Percentiles rank a stretch among this genome's conserved stretches.
Conservation (phyloP, 2,888 invertebrate species). For the Xestobium rufovillosum region DNA sequence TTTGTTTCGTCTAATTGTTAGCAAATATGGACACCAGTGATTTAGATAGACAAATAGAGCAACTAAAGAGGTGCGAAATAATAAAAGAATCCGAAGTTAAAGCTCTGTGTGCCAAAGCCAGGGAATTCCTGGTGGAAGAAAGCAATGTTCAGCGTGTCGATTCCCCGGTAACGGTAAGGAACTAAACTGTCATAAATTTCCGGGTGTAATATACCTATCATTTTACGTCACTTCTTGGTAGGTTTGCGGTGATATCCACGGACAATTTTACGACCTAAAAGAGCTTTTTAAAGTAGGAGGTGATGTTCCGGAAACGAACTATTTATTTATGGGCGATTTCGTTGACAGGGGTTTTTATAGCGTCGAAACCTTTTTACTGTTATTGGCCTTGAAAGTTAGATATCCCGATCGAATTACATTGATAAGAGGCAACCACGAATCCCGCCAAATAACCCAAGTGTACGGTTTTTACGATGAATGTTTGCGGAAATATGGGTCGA, state of each 20-base stretch:
- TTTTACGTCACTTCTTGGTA: slow-evolving; percentile 47
- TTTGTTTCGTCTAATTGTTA: no score
- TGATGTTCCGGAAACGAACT: slow-evolving; percentile 98
- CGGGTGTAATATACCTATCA: no score
- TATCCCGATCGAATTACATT: slow-evolving; percentile 98
- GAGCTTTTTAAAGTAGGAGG: slow-evolving; percentile 97
- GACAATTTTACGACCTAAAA: slow-evolving; percentile 97
- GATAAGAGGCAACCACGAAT: slow-evolving; percentile 98
- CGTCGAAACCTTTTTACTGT: slow-evolving; percentile 94
- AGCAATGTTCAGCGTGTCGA: slow-evolving; percentile 99
- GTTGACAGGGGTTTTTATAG: slow-evolving; percentile 99
- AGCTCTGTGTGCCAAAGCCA: slow-evolving; percentile 94
- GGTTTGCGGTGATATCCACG: slow-evolving; percentile 99
- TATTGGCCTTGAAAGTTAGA: slow-evolving; percentile 94
- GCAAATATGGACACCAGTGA: slow-evolving; percentile 87
- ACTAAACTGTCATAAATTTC: no score
- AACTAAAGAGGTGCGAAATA: slow-evolving; percentile 92
- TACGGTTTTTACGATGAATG: slow-evolving; percentile 99
- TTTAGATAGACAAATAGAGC: slow-evolving; percentile 94
- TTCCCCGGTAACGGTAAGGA: slow-evolving; percentile 91
- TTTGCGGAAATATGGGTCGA: slow-evolving; percentile 94
- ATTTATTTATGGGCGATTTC: slow-evolving; percentile 99
- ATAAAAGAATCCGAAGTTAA: slow-evolving; percentile 98
- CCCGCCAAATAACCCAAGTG: no score
- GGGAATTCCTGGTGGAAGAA: slow-evolving; percentile 98